These are phyloP conservation scores for Tricholaema leucomelas DNA, from an alignment of 2,113 vertebrate genomes.

Conservation along the genomic window DNA sequence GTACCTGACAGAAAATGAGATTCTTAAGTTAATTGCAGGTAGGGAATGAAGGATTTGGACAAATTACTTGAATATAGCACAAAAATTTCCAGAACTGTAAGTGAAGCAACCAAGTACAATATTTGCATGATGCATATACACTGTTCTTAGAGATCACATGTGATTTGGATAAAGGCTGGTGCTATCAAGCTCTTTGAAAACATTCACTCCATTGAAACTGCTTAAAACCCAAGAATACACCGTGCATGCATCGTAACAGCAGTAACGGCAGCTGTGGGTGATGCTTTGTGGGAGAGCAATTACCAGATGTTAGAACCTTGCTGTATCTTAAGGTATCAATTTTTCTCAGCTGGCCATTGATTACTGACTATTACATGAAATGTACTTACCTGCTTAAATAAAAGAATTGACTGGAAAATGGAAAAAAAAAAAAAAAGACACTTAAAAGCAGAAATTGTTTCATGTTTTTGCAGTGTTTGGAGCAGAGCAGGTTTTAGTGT, in stretches of 20 bases:
- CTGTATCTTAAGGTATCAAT: neutral
- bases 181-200: neutral
- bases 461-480: neutral
- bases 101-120: neutral
- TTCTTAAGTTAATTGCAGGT: neutral
- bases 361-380: neutral
- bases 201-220: neutral
- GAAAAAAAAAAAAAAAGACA: neutral
- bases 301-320: neutral
- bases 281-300: neutral
- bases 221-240: neutral
- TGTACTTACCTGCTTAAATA: neutral
- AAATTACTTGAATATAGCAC: neutral
- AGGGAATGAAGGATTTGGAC: neutral
- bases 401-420: neutral
- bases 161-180: neutral
- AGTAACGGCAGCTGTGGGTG: neutral
- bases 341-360: neutral
- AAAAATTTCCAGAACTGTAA: rapidly evolving
- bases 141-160: neutral
- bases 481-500: neutral
- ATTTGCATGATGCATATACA: neutral
- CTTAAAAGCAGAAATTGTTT: neutral
- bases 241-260: neutral
- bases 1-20: neutral